These are phyloP conservation scores for Hyla sarda DNA, from an alignment of 2,113 vertebrate species.

Conservation along the genomic window DNA sequence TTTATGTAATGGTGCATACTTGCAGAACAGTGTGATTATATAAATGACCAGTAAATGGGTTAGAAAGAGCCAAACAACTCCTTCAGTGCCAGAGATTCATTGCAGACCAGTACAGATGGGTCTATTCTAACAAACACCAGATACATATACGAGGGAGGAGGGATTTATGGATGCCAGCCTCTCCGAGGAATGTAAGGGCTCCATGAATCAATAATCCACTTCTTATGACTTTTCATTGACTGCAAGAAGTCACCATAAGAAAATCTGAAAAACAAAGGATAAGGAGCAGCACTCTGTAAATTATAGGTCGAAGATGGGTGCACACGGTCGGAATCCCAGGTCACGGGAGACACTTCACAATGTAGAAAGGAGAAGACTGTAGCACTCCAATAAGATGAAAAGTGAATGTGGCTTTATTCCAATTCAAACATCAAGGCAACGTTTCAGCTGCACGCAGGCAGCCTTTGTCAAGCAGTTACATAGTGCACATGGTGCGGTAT, in stretches of 20 bases:
- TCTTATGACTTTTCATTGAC: background rate
- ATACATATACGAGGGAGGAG: constrained; percentile 19
- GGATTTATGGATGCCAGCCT: constrained; percentile 31
- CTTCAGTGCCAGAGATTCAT: constrained; percentile 50
- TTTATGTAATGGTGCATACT: constrained; percentile 43
- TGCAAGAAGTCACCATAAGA: background rate
- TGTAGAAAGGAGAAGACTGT: no score
- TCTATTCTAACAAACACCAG: constrained; percentile 49
- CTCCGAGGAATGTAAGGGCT: background rate
- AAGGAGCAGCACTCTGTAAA: no score
- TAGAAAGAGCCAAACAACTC: constrained; percentile 35
- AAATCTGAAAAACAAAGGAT: no score
- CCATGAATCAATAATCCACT: background rate
- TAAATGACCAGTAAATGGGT: constrained; percentile 47
- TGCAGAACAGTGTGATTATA: constrained; percentile 52
- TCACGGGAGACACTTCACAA: no score
- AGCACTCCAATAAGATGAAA: no score
- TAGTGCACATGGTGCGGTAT: no score
- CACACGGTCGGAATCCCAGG: no score
- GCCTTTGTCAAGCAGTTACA: no score
- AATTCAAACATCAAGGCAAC: no score
- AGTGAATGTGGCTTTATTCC: no score
- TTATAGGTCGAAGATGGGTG: no score
- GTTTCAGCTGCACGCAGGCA: no score
- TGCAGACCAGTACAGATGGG: constrained; percentile 44